Conservation (phyloP, 2,888 invertebrate genomes). For the Tipula helvola region DNA sequence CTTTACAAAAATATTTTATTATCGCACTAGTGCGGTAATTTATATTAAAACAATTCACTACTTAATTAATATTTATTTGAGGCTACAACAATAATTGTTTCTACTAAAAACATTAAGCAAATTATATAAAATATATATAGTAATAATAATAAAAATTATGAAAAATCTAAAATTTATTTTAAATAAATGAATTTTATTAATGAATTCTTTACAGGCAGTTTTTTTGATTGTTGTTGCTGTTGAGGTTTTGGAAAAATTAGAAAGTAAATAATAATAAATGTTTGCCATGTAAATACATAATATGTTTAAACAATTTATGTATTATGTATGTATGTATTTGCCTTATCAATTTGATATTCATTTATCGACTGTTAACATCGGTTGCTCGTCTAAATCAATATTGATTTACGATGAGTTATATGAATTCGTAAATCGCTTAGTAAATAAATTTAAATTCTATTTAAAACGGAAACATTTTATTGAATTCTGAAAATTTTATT, state of each 20-base stretch:
- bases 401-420: background rate
- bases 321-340: background rate
- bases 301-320: background rate
- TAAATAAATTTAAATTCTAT: no score
- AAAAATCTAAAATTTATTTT: background rate
- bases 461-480: no score
- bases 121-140: background rate
- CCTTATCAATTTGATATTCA: background rate
- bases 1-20: background rate
- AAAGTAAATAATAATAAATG: background rate
- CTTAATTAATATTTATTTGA: background rate
- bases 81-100: background rate
- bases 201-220: background rate
- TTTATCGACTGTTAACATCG: background rate
- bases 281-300: background rate
- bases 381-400: background rate
- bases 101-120: background rate
- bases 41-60: background rate
- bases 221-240: background rate
- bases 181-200: background rate
- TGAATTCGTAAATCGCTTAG: background rate
- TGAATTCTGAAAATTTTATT: no score
- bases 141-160: background rate
- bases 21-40: background rate
- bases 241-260: background rate